Evolutionary conservation across 2,888 invertebrate species (phyloP).

Genomic region (Entomobrya multifasciata): DNA sequence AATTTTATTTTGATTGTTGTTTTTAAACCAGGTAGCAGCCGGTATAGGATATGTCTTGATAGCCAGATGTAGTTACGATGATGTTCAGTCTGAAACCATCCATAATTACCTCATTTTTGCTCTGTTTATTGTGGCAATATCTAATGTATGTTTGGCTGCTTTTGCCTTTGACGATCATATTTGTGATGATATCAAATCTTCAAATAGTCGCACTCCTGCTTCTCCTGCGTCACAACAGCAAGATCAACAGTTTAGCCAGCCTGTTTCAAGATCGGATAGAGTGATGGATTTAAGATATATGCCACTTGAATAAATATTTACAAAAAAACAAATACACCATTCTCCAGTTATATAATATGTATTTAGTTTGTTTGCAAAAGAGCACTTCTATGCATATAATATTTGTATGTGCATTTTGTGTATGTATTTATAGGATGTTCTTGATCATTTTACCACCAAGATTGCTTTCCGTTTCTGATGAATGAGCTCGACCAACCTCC

Average conservation of each 20-base stretch:
- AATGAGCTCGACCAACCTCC: constrained; percentile 67
- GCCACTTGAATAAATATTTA: constrained; percentile 53
- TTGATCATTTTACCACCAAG: constrained; percentile 52
- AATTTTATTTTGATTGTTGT: constrained; percentile 24
- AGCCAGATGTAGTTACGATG: constrained; percentile 75
- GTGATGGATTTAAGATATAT: constrained; percentile 58
- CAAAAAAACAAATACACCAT: not conserved
- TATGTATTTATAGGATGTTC: constrained; percentile 16
- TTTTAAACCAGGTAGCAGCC: constrained; percentile 73
- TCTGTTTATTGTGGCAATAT: constrained; percentile 76
- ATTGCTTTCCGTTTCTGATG: constrained; percentile 63
- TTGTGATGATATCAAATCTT: constrained; percentile 67
- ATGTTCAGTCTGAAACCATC: constrained; percentile 72
- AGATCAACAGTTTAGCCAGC: constrained; percentile 61
- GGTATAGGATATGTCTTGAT: constrained; percentile 79
- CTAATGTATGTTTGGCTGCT: constrained; percentile 77
- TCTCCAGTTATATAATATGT: not conserved
- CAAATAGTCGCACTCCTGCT: not conserved
- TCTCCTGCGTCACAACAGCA: not conserved
- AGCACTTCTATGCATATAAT: constrained; percentile 15
- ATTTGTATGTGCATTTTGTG: not conserved
- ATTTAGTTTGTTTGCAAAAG: no score
- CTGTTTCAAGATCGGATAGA: constrained; percentile 8
- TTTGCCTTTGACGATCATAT: constrained; percentile 79
- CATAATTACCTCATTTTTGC: constrained; percentile 78